Conservation (phyloP, 2,113 vertebrate genomes). For the Heliornis fulica region DNA sequence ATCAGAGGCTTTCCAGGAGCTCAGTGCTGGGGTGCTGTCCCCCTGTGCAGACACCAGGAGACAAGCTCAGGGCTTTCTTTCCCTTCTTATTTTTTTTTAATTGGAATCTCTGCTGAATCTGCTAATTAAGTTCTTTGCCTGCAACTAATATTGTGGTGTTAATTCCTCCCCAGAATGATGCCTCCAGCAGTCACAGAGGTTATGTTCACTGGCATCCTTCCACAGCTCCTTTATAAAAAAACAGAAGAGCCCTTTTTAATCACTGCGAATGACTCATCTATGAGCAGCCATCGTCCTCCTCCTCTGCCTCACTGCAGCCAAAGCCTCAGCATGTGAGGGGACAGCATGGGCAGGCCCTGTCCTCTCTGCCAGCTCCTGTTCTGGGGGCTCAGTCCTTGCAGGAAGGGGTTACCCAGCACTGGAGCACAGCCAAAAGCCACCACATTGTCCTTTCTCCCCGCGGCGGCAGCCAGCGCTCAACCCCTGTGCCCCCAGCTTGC, state of each 20-base stretch:
- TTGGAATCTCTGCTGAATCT: slow-evolving; percentile 50
- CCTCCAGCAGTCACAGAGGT: slow-evolving; percentile 26
- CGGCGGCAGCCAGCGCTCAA: not conserved
- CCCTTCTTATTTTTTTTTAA: not conserved
- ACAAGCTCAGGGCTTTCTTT: not conserved
- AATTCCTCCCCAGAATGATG: slow-evolving; percentile 12
- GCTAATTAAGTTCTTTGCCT: slow-evolving; percentile 61
- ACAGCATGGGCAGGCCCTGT: not conserved
- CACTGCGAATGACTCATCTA: not conserved
- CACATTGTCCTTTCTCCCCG: rapidly evolving
- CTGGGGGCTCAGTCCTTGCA: not conserved
- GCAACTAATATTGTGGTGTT: slow-evolving; percentile 34
- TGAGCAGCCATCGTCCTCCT: not conserved
- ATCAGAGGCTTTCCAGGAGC: not conserved
- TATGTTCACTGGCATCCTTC: slow-evolving; percentile 34
- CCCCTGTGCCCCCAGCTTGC: not conserved
- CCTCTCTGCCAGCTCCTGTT: not conserved
- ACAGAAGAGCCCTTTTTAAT: not conserved
- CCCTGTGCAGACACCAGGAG: not conserved
- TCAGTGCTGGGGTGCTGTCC: not conserved
- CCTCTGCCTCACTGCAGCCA: not conserved
- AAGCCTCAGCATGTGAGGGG: not conserved
- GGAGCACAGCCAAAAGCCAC: not conserved
- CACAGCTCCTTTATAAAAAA: not conserved
- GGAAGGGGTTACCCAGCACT: not conserved